Evolutionary conservation across 2,888 invertebrate species (phyloP), one percentile per base, ranked within the genome.

Genomic region (Xanthia icteritia): DNA sequence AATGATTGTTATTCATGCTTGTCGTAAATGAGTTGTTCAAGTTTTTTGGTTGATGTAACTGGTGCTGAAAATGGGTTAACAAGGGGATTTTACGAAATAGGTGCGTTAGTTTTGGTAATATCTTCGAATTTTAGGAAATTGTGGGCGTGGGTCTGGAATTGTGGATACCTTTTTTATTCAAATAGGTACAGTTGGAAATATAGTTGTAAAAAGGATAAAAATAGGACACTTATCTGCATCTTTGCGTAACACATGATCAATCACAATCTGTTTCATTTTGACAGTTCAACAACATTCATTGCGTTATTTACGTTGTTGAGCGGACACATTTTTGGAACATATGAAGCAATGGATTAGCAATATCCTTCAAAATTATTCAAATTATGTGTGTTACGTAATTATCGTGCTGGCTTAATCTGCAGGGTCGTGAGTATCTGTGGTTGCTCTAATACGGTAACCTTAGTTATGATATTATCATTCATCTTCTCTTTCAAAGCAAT

Each of bases 1-100:
- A 94, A 92, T 91, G 93, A 91, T 93, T 94, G 94, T 93, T 88
- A 86, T 86, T 87, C 84, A 58, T 84, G 85, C 87, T 83, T 76
- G 76, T 86, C 79, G 88, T 88, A 88, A 89, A 88, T 54, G 68
- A 56, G 74, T 27, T 82, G 75, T 76, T 79, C 60, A n/a, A 51
- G 67, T 69, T 73, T 79, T 85, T 65, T n/a, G 20, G 63, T 64
- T 39, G 51, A 54, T 58, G 63, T 36, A 27, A 56, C 67, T 45
- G 63, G 23, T 51, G 31, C 54, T 71, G 39, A 63, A 83, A 79
- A 65, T 66, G 15, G 77, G 68, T 70, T 81, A 69, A 56, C 66
- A 42, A 71, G 84, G 39, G n/a, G 15, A 15, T 73, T 51, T 61
- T 0, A 39, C 5, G 15, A n/a, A 45, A 56, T 39, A 8, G 5